Base-by-base conservation (phyloP, 2,888 invertebrate species). In the Mechanitis messenoides region DNA sequence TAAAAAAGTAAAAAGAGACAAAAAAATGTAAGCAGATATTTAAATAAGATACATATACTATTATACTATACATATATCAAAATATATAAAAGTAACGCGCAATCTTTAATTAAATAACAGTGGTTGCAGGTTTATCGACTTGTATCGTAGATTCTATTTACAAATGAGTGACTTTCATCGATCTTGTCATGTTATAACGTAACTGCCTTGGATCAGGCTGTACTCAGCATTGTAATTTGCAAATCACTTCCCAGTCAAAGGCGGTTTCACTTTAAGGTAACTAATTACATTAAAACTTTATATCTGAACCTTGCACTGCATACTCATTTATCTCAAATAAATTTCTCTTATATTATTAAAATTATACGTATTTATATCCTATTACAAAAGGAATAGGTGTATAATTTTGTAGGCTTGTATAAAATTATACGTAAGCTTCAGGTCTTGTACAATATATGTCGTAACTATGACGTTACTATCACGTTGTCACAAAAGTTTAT, bases 161-260 rank as follows among this genome's bases (percentile, higher is more conserved):
- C 50, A 38, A 45, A 20, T 59, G 33, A 47, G 38, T 47, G 50
- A 20, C 56, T 46, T 42, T 33, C 12, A 46, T 31, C 28, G 45
- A 33, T 33, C 31, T 50, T 55, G 55, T 55, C 42, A 42, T 55
- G 55, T 60, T 55, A 50, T 42, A 47, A 60, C 33, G 59, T 59
- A 60, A 60, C 55, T 62, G 63, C 64, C 62, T 58, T 64, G 63
- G 63, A 63, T 20, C 42, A 45, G 33, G 54, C 54, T 59, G 46
- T 62, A 56, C 58, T 58, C 67, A 50, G 50, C 61, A 69, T 68
- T 68, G 67, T 70, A 64, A 67, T 66, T 69, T 68, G 68, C 65
- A 68, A 72, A 69, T 72, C 68, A 65, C 61, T 59, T 62, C 61
- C 60, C 69, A 67, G 68, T 69, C 69, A 68, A 50, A 50, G 47